Conservation (phyloP, 2,888 invertebrate species). For the Leptinotarsa tumamoca region DNA sequence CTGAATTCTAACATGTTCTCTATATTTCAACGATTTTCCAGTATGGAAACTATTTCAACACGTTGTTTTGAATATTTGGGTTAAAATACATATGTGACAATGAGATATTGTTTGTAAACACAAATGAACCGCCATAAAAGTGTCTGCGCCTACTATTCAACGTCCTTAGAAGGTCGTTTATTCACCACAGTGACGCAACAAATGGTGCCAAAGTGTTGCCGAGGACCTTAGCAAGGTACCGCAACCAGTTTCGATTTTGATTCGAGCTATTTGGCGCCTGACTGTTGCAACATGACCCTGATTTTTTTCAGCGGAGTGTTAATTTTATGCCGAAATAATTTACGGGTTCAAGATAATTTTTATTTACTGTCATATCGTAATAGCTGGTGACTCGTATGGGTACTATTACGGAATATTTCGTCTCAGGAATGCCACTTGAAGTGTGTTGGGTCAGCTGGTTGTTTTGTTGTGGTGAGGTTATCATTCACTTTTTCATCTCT, state of each 20-base stretch:
- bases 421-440: background rate
- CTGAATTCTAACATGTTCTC: too few relatives aligned
- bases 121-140: conserved; percentile 3
- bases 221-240: conserved; percentile 18
- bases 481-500: background rate
- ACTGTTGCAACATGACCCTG: conserved; percentile 46
- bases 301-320: conserved; percentile 32
- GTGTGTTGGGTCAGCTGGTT: background rate
- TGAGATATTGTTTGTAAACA: conserved; percentile 18
- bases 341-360: conserved; percentile 12
- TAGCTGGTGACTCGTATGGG: background rate
- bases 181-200: conserved; percentile 18
- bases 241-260: background rate
- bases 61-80: too few relatives aligned
- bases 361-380: conserved; percentile 7
- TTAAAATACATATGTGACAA: background rate
- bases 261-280: conserved; percentile 29
- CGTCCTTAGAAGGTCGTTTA: conserved; percentile 36
- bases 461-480: background rate
- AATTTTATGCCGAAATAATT: conserved; percentile 4
- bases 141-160: background rate
- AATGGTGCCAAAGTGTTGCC: conserved; percentile 16
- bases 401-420: background rate
- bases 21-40: too few relatives aligned
- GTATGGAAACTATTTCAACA: too few relatives aligned